A percentile compares a stretch with the other conserved stretches of the same genome.
Evolutionary conservation across 1,140 invertebrate species (phyloP).

Genomic region (Steinernema khuongi): DNA sequence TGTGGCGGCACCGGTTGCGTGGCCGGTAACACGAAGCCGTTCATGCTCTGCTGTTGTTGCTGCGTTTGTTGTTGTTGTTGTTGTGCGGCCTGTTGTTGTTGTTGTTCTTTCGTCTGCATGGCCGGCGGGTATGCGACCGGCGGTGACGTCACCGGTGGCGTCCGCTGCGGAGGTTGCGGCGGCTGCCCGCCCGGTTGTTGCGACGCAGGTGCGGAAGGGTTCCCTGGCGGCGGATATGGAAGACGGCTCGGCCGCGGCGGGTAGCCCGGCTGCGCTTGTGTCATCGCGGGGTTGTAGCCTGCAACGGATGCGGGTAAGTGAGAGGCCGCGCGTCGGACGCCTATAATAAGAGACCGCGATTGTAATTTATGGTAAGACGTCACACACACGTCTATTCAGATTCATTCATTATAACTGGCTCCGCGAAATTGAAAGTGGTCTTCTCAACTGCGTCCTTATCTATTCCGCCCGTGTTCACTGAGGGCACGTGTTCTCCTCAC

Average conservation of each 20-base stretch:
- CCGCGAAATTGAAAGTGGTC: no score
- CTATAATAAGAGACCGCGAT: no score
- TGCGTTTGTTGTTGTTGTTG: not conserved
- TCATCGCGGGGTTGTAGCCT: conserved; percentile 3
- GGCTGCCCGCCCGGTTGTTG: not conserved
- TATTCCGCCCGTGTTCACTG: no score
- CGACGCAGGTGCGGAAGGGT: not conserved
- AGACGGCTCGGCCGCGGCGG: not conserved
- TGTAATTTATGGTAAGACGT: no score
- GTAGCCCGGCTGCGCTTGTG: conserved; percentile 4
- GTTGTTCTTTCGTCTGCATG: not conserved
- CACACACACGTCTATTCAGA: no score
- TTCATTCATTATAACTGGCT: no score
- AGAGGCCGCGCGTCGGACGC: no score
- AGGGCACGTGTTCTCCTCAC: no score
- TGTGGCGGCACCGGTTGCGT: not conserved
- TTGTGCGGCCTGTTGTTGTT: not conserved
- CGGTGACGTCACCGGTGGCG: not conserved
- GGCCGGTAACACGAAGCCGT: no score
- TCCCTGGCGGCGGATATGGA: not conserved
- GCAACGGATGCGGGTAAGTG: no score
- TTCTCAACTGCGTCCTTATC: no score
- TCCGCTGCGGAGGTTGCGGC: not conserved
- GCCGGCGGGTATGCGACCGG: not conserved
- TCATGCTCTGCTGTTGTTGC: not conserved